Evolutionary conservation across 64 coral and sea anemone genomes (phyloP), one percentile per base, ranked within the genome.

Genomic region (Hydrozoanthus tunicans): DNA sequence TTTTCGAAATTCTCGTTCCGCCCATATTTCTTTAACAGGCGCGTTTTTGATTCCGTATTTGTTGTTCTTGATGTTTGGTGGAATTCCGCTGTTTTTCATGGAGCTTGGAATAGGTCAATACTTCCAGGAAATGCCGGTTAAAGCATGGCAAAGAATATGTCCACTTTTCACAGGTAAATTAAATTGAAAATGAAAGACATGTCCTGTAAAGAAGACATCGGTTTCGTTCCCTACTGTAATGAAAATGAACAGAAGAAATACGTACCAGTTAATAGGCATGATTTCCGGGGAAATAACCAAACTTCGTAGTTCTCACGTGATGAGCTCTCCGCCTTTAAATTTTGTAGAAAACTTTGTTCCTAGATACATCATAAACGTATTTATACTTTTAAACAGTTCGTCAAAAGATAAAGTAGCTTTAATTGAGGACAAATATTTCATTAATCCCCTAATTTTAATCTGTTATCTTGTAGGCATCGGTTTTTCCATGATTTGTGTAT

Each of bases 1-100:
- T 56, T 65, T 70, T 5, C 3, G 15, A 51, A 1, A 15, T 24
- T 11, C 23, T 10, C 32, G 53, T 70, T 11, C 3, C 55, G 7
- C 6, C 52, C 9, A 10, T 71, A 7, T 1, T 74, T 54, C 25
- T 14, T 13, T 70, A 9, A 59, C 58, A 96, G 94, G 94, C 52
- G 94, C 94, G 1, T 96, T 96, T 83, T 86, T 96, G n/a, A 86
- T 96, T 79, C 94, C 94, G 14, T 96, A 96, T 23, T 23, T 93
- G 56, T 60, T 78, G 3, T 96, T 93, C 26, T 74, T 96, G 64
- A 56, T 90, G 85, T 84, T 96, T 59, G 86, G 91, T 57, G 94
- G 94, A 79, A 66, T 96, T 58, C 94, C 94, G 0, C 69, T 95
- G 64, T 93, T 96, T 56, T 96, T 96, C 62, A 89, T 96, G 91